Conservation (phyloP, 2,113 vertebrate genomes). For the Phoenicopterus ruber region DNA sequence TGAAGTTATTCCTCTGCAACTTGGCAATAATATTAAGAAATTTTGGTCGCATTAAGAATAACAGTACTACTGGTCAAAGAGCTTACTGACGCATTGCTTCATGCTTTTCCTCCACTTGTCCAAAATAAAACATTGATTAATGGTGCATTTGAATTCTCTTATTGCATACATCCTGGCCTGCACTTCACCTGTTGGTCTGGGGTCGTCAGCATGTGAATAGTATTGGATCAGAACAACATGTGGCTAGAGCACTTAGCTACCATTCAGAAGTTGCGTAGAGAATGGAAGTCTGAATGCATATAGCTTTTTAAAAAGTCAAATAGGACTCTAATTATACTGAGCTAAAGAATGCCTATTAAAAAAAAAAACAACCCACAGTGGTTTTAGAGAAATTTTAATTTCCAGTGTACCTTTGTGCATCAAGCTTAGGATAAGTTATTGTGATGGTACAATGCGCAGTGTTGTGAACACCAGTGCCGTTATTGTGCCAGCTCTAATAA, state of each 20-base stretch:
- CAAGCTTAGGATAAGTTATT: constrained; percentile 67
- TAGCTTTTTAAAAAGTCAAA: constrained; percentile 68
- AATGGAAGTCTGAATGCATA: constrained; percentile 41
- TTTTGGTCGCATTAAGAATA: background rate
- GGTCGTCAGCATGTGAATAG: background rate
- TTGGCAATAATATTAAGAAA: background rate
- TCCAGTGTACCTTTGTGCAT: constrained; percentile 69
- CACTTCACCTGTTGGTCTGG: constrained; percentile 33
- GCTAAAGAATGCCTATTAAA: constrained; percentile 58
- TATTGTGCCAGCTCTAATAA: constrained; percentile 76
- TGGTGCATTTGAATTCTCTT: background rate
- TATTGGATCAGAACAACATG: constrained; percentile 13
- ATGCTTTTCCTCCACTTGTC: background rate
- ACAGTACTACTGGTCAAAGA: background rate
- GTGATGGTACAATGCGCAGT: constrained; percentile 58
- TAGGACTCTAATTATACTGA: constrained; percentile 62
- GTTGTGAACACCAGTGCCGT: constrained; percentile 66
- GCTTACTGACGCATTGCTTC: background rate
- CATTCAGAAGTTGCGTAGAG: constrained; percentile 34
- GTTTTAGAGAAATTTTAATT: constrained; percentile 68
- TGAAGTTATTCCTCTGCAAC: background rate
- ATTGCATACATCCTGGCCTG: background rate
- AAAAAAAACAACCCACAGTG: background rate
- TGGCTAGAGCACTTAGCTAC: background rate
- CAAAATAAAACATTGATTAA: background rate